Percentiles rank a stretch among this genome's conserved stretches.
These are phyloP conservation scores for Hoplodrina blanda DNA, from an alignment of 2,888 invertebrate genomes.

Conservation along the genomic window DNA sequence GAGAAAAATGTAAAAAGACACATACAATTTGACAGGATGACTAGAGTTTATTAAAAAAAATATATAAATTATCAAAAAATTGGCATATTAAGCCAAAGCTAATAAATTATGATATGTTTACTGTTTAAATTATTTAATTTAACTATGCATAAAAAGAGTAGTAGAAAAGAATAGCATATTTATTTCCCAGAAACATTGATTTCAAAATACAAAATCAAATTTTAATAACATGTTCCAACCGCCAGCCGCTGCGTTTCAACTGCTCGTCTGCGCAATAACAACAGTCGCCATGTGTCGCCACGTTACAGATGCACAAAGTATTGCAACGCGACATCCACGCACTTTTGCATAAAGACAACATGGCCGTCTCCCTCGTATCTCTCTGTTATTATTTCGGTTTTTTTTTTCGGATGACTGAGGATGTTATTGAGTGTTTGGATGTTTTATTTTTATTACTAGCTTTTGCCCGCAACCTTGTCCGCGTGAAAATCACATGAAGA, in stretches of 20 bases:
- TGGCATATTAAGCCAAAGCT: no score
- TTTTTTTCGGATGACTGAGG: conserved; percentile 21
- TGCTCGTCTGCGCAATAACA: conserved; percentile 70
- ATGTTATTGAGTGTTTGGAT: conserved; percentile 18
- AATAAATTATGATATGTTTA: no score
- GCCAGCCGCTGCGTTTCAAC: conserved; percentile 51
- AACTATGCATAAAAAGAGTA: no score
- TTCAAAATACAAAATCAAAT: background rate
- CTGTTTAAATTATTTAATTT: no score
- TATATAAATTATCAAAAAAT: no score
- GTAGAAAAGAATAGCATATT: no score
- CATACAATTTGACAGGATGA: no score
- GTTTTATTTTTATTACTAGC: background rate
- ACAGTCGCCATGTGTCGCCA: conserved; percentile 73
- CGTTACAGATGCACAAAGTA: conserved; percentile 78
- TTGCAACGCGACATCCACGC: conserved; percentile 74
- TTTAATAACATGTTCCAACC: background rate
- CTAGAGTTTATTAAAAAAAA: no score
- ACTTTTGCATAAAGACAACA: conserved; percentile 75
- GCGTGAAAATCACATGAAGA: no score
- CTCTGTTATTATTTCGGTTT: conserved; percentile 36
- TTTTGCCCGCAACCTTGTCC: no score
- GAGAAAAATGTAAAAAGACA: no score
- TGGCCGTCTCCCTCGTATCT: conserved; percentile 57
- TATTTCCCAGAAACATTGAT: background rate